These are phyloP conservation scores for Mola mola DNA, from an alignment of 2,113 vertebrate genomes.

Conservation along the genomic window DNA sequence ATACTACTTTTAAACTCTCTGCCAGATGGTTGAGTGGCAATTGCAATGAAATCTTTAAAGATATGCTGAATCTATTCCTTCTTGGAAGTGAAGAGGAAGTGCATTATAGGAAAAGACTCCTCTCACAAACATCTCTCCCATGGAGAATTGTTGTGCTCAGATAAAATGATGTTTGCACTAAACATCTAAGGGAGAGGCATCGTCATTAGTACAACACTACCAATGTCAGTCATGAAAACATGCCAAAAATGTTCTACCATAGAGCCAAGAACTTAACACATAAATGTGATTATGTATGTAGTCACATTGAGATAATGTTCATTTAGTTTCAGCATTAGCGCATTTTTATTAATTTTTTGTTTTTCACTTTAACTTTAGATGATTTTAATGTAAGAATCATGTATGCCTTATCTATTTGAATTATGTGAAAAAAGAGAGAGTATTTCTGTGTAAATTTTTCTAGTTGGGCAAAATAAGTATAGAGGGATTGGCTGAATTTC, in stretches of 20 bases:
- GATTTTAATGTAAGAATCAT: conserved; percentile 44
- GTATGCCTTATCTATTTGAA: conserved; percentile 55
- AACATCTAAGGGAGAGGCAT: conserved; percentile 18
- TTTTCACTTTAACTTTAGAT: conserved; percentile 3
- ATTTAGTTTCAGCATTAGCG: conserved; percentile 33
- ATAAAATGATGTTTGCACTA: conserved; percentile 15
- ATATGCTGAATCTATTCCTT: conserved; percentile 27
- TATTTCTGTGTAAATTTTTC: conserved; percentile 19
- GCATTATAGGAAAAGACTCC: conserved; percentile 48
- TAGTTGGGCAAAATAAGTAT: conserved; percentile 28
- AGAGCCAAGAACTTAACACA: conserved; percentile 27
- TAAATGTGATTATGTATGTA: too few species aligned
- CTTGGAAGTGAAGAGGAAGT: conserved; percentile 15
- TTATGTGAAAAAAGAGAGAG: conserved; percentile 32
- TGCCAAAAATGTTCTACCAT: conserved; percentile 7
- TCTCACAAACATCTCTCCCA: conserved; percentile 46
- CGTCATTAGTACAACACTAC: conserved; percentile 25
- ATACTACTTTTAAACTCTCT: conserved; percentile 19
- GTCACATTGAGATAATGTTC: conserved; percentile 9
- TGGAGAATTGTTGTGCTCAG: conserved; percentile 37
- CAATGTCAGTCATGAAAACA: conserved; percentile 4
- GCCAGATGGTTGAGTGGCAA: conserved; percentile 7
- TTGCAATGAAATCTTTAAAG: conserved; percentile 30
- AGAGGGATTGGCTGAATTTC: conserved; percentile 24
- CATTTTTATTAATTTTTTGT: conserved; percentile 41